Evolutionary conservation across 2,888 invertebrate genomes (phyloP).

Genomic region (Lepidochitona cinerea): DNA sequence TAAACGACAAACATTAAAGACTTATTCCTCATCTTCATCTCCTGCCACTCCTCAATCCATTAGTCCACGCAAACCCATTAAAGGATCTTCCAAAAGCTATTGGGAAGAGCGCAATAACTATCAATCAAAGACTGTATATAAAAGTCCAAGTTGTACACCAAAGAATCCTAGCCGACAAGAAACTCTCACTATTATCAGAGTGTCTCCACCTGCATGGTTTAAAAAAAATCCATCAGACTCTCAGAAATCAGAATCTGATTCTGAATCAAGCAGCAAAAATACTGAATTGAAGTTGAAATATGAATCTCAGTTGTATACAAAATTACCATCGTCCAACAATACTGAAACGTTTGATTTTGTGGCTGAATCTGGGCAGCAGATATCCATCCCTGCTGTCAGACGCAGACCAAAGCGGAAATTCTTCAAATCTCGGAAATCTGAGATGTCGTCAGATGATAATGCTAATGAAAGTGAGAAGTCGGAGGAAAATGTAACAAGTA

Average conservation of each 20-base stretch:
- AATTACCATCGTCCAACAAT: background rate
- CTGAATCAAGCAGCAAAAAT: background rate
- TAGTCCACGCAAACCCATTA: background rate
- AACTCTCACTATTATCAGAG: background rate
- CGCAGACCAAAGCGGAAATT: background rate
- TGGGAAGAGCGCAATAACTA: slow-evolving; percentile 3
- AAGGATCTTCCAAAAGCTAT: background rate
- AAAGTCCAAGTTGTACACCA: background rate
- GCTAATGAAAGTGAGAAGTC: background rate
- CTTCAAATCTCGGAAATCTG: background rate
- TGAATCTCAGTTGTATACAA: background rate
- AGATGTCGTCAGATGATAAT: background rate
- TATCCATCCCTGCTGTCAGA: background rate
- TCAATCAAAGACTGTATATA: background rate
- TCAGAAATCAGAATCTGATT: background rate
- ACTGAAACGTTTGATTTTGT: background rate
- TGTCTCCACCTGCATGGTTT: background rate
- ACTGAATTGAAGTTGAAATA: background rate
- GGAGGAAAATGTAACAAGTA: background rate
- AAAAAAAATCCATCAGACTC: background rate
- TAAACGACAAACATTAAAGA: background rate
- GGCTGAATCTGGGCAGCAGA: background rate
- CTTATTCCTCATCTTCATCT: background rate
- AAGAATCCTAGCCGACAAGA: background rate
- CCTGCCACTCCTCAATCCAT: background rate